These are phyloP conservation scores for Chaitophorus viminalis DNA, from an alignment of 2,888 invertebrate species.

Conservation along the genomic window DNA sequence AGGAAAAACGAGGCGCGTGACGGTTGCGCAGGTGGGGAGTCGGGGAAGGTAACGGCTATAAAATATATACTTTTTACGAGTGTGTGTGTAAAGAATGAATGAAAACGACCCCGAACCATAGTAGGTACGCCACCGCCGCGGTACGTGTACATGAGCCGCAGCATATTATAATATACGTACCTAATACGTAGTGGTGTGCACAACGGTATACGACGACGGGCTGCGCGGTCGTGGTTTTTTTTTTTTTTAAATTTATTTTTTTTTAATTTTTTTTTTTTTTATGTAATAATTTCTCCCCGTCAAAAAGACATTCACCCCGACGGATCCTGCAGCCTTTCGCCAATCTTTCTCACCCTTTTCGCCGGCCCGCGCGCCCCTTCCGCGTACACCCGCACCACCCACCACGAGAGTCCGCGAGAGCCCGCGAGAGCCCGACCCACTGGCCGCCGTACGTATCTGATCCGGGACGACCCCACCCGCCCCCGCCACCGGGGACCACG, in stretches of 20 bases:
- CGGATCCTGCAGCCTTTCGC: too few relatives aligned
- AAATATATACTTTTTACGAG: background rate
- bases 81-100: background rate
- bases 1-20: too few relatives aligned
- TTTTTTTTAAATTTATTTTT: background rate
- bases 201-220: too few relatives aligned
- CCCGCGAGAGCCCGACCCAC: too few relatives aligned
- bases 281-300: too few relatives aligned
- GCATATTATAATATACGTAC: too few relatives aligned
- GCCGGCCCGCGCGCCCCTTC: background rate
- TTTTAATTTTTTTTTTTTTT: too few relatives aligned
- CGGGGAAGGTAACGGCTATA: background rate
- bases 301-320: too few relatives aligned
- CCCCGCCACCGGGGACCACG: background rate
- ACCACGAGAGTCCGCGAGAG: too few relatives aligned
- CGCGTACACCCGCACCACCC: background rate
- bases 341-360: too few relatives aligned
- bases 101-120: constrained; percentile 4
- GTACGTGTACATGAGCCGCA: background rate
- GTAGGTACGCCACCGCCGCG: constrained; percentile 1
- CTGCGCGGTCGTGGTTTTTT: background rate
- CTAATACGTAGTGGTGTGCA: background rate
- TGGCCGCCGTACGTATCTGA: too few relatives aligned
- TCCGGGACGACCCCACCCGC: background rate
- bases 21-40: background rate